Evolutionary conservation across 30 jellyfish, hydroid and myxozoan species (phyloP), one percentile per base, ranked within the genome.

Genomic region (Turritopsis dohrnii): DNA sequence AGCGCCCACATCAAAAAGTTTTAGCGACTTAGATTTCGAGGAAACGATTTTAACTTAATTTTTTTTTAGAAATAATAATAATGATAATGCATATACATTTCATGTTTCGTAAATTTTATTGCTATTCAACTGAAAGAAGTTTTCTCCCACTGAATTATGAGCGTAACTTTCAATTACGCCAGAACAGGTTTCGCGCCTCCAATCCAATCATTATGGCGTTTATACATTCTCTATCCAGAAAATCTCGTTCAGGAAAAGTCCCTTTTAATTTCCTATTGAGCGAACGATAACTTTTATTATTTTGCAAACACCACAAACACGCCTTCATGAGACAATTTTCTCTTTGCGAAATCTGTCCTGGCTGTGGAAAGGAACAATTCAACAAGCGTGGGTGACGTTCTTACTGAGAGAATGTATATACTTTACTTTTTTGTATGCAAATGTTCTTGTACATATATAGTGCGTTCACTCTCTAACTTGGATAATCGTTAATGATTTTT

Each of bases 11-110:
- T 28, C 85, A 18, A 66, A 77, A 25, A 30, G 53, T 60, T 77
- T 77, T 77, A 52, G 66, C 1, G 85, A 28, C 77, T 17, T n/a
- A 65, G 92, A 89, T 74, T 72, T 89, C 28, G 96, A 89, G 52
- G 96, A 89, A 66, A 71, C 84, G 92, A 89, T 89, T 21, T 66
- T 89, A 65, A 79, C 84, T 20, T 89, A 81, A 81, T 9, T 77
- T 77, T 21, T 30, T 77, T 29, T 21, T 52, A 13, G 13, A 41
- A 41, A n/a, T n/a, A n/a, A n/a, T n/a, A n/a, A n/a, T n/a, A 41
- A 41, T 41, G 13, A 41, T 41, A 41, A 41, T 3, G 9, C 13
- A 13, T 41, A 41, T 13, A 5, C 60, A 3, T 41, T 41, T 41
- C 60, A 41, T 41, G 60, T 41, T 41, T 41, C 60, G 5, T 5